Percentiles rank a stretch among this genome's conserved stretches.
Evolutionary conservation across 2,888 invertebrate species (phyloP).

Genomic region (Noctua janthe): DNA sequence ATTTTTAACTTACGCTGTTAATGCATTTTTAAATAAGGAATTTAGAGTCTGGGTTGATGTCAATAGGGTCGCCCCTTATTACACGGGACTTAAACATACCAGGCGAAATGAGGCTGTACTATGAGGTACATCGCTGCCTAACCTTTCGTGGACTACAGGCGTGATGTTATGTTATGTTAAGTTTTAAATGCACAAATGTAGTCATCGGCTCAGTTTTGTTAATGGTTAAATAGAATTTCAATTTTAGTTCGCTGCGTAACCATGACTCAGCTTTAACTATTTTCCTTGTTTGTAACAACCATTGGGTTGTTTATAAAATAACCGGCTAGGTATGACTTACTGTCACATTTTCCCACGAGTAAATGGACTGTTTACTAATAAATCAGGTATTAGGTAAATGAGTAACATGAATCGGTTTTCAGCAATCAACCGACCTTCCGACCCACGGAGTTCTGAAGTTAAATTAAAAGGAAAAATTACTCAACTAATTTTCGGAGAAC

Average conservation of each 20-base stretch:
- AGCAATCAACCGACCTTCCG: background rate
- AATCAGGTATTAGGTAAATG: background rate
- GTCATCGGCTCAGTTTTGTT: background rate
- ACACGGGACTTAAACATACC: background rate
- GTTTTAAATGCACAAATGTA: background rate
- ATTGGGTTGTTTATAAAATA: constrained; percentile 20
- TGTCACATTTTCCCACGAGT: constrained; percentile 1
- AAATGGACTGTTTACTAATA: background rate
- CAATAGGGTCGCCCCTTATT: background rate
- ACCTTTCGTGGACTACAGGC: background rate
- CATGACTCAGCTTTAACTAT: background rate
- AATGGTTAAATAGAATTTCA: background rate
- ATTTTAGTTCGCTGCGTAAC: background rate
- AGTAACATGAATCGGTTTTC: constrained; percentile 3
- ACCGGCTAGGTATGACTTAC: constrained; percentile 16
- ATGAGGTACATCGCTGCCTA: background rate
- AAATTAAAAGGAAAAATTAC: constrained; percentile 22
- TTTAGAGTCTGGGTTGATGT: background rate
- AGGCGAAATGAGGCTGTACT: background rate
- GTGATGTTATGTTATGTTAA: background rate
- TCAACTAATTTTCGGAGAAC: constrained; percentile 27
- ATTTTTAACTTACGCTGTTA: background rate
- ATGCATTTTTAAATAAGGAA: background rate
- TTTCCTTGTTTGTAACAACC: constrained; percentile 37
- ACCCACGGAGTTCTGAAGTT: background rate